Evolutionary conservation across 2,888 invertebrate genomes (phyloP).

Genomic region (Drepanosiphum platanoidis): DNA sequence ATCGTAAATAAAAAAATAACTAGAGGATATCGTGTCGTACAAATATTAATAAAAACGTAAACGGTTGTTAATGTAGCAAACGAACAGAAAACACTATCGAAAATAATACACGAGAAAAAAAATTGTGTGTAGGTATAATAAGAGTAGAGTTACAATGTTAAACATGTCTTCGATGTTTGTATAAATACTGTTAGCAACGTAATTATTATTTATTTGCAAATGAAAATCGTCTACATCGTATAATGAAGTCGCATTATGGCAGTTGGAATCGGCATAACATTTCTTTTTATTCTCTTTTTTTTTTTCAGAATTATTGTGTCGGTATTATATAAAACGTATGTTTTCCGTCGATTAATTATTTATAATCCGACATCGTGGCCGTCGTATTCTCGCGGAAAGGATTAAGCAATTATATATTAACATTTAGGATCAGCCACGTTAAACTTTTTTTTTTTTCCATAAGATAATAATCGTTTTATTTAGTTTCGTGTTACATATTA

Average conservation of each 20-base stretch:
- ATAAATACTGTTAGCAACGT: neutral
- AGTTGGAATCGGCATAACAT: too few relatives aligned
- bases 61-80: neutral
- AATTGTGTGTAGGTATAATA: neutral
- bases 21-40: neutral
- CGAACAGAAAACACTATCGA: neutral
- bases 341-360: neutral
- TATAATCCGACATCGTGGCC: neutral
- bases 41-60: slow-evolving; percentile 15
- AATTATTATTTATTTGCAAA: slow-evolving; percentile 16
- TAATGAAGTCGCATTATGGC: neutral
- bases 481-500: too few relatives aligned
- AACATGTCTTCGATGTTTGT: neutral
- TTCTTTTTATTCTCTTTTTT: too few relatives aligned
- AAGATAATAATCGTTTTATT: neutral
- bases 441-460: neutral
- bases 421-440: neutral
- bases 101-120: neutral
- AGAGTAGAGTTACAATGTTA: slow-evolving; percentile 1
- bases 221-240: neutral
- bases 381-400: neutral
- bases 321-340: neutral
- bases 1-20: neutral
- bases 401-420: neutral
- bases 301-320: neutral